phyloP scores from a whole-genome alignment of 2,797 vertebrate genomes.

The Melanotaenia parkinsoni region DNA sequence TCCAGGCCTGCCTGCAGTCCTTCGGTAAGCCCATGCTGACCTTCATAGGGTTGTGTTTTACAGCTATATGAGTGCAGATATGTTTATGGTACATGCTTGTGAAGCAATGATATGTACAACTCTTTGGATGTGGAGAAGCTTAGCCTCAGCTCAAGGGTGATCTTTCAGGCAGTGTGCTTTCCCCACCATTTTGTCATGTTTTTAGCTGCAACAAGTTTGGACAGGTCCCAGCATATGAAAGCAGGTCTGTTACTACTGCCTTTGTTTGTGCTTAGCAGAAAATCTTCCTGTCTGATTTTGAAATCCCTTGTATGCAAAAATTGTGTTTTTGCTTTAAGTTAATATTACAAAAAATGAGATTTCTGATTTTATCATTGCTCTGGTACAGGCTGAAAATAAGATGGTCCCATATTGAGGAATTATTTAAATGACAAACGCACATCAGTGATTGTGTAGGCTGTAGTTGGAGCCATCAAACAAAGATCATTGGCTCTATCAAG shows the following conservation, averaged over 20 bases:
- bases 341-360: not conserved
- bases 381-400: slow-evolving; percentile 9
- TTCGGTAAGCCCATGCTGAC: slow-evolving; percentile 88
- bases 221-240: slow-evolving; percentile 9
- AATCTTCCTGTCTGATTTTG: not conserved
- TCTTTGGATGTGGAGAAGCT: not conserved
- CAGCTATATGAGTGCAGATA: not conserved
- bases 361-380: not conserved
- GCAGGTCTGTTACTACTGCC: slow-evolving; percentile 1
- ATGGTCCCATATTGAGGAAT: slow-evolving; percentile 7
- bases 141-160: not conserved
- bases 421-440: slow-evolving; percentile 31
- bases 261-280: not conserved
- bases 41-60: not conserved
- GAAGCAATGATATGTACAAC: not conserved
- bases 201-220: slow-evolving; percentile 26
- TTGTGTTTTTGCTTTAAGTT: not conserved
- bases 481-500: slow-evolving; percentile 74
- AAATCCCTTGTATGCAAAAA: not conserved
- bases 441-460: slow-evolving; percentile 56
- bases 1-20: slow-evolving; percentile 92
- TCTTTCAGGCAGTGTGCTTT: slow-evolving; percentile 9
- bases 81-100: not conserved
- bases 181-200: not conserved
- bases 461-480: slow-evolving; percentile 67